These are phyloP conservation scores for Leucopternis melanops DNA, from an alignment of 2,113 vertebrate species.

Conservation along the genomic window DNA sequence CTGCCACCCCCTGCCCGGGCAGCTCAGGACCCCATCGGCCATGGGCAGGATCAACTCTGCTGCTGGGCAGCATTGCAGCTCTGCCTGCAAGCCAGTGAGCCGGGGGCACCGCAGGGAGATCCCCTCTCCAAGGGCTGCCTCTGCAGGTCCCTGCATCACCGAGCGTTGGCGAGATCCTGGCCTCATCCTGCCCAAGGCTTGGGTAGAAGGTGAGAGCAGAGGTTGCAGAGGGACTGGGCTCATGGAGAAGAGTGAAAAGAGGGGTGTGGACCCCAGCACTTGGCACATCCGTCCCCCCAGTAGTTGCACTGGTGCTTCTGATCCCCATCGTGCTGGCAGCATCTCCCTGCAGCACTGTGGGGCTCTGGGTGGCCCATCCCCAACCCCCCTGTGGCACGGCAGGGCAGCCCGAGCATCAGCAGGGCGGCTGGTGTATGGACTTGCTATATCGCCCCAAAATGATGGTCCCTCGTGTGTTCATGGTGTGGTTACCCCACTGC, in stretches of 20 bases:
- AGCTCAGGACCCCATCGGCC: not conserved
- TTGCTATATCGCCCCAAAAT: not conserved
- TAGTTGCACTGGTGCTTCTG: not conserved
- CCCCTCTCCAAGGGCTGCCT: not conserved
- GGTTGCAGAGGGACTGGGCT: not conserved
- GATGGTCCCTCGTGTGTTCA: not conserved
- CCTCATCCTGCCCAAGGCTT: not conserved
- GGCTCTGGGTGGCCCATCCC: not conserved
- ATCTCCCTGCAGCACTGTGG: accelerated
- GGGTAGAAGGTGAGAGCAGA: not conserved
- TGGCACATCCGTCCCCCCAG: accelerated
- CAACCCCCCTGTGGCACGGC: not conserved
- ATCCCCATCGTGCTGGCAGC: accelerated
- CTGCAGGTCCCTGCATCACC: not conserved
- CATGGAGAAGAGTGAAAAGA: not conserved
- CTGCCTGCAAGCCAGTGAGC: not conserved
- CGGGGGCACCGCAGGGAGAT: not conserved
- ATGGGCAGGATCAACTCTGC: not conserved
- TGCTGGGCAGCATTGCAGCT: not conserved
- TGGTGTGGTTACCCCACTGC: accelerated
- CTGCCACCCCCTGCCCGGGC: not conserved
- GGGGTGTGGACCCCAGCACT: not conserved
- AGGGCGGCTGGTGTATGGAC: not conserved
- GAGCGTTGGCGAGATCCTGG: not conserved
- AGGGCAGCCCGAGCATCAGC: accelerated